These are phyloP conservation scores for Microctonus aethiopoides DNA, from an alignment of 2,888 invertebrate species.

Conservation along the genomic window DNA sequence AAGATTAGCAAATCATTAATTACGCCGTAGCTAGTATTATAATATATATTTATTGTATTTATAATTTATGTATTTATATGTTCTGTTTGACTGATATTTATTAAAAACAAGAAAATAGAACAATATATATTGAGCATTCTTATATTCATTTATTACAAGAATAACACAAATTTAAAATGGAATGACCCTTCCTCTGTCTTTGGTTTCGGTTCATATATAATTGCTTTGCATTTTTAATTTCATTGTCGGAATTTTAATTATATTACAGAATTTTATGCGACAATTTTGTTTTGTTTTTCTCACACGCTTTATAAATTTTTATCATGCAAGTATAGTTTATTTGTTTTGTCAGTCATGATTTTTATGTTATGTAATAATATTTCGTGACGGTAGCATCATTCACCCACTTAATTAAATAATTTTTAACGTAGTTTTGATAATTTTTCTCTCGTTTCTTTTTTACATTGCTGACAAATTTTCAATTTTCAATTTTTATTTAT, in stretches of 20 bases:
- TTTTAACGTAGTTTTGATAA: not conserved
- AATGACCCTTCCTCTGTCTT: slow-evolving; percentile 10
- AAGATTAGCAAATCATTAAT: slow-evolving; percentile 23
- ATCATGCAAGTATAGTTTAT: not conserved
- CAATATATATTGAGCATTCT: slow-evolving; percentile 30
- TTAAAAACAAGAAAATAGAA: slow-evolving; percentile 27
- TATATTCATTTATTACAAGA: slow-evolving; percentile 30
- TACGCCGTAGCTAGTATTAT: not conserved
- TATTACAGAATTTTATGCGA: not conserved
- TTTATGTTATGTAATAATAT: too few relatives aligned
- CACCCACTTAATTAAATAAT: not conserved
- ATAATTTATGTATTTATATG: not conserved
- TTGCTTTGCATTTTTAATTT: slow-evolving; percentile 9
- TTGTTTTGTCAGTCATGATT: not conserved
- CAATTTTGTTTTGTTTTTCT: not conserved
- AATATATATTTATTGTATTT: not conserved
- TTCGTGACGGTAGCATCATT: too few relatives aligned
- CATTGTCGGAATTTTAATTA: not conserved
- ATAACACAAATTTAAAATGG: slow-evolving; percentile 21
- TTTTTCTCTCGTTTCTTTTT: not conserved
- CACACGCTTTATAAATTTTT: not conserved
- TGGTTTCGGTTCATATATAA: slow-evolving; percentile 14
- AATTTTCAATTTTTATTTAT: too few relatives aligned
- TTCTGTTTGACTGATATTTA: slow-evolving; percentile 25
- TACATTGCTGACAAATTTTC: too few relatives aligned